These are phyloP conservation scores for Pelosia muscerda DNA, from an alignment of 2,888 invertebrate species.

Conservation along the genomic window DNA sequence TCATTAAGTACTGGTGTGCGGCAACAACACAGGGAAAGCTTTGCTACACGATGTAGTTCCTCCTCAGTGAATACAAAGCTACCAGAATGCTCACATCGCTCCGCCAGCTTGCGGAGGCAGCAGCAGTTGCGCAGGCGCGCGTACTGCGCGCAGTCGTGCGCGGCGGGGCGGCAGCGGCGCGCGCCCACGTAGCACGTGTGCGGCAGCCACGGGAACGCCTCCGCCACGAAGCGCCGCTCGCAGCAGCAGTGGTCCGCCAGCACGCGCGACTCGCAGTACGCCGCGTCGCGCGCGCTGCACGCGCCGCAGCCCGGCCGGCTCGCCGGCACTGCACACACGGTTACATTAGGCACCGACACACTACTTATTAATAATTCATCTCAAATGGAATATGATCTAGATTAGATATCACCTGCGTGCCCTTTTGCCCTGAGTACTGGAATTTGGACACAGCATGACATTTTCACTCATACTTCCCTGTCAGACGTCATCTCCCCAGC, in stretches of 20 bases:
- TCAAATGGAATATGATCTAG: background rate
- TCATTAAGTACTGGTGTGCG: background rate
- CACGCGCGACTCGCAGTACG: slow-evolving; percentile 88
- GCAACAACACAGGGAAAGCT: background rate
- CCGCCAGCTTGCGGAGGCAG: slow-evolving; percentile 87
- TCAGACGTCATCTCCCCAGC: background rate
- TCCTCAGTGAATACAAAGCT: no score
- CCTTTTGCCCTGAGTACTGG: background rate
- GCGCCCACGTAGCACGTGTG: slow-evolving; percentile 90
- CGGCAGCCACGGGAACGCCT: slow-evolving; percentile 89
- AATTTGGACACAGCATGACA: no score
- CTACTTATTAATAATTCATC: no score
- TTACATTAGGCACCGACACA: no score
- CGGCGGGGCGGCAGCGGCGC: slow-evolving; percentile 87
- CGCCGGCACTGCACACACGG: slow-evolving; percentile 62
- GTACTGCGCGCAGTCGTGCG: slow-evolving; percentile 88
- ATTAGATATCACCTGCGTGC: no score
- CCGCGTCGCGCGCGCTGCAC: slow-evolving; percentile 87
- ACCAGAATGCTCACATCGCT: slow-evolving; percentile 89
- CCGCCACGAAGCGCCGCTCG: slow-evolving; percentile 87
- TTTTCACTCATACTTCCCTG: background rate
- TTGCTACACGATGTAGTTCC: background rate
- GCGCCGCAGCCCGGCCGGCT: slow-evolving; percentile 86
- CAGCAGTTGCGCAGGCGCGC: slow-evolving; percentile 88
- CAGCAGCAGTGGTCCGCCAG: slow-evolving; percentile 86